Evolutionary conservation across 2,888 invertebrate species (phyloP).

Genomic region (Penaeus monodon): DNA sequence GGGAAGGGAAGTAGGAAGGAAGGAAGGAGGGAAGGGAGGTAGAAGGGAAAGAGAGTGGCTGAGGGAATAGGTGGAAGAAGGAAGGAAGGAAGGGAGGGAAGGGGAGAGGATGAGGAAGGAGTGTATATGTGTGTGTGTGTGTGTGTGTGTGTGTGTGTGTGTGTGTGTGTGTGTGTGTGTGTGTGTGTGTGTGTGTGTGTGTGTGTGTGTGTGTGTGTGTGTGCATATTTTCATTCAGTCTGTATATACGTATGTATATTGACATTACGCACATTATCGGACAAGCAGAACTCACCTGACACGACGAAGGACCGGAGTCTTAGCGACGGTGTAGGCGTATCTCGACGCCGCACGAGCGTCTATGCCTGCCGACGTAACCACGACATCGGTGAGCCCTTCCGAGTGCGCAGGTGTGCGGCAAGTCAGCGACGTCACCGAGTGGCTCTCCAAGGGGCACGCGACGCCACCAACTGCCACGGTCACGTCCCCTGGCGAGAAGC

Average conservation of each 20-base stretch:
- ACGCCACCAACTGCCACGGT: background rate
- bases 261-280: background rate
- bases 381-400: background rate
- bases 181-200: no score
- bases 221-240: background rate
- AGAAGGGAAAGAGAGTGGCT: no score
- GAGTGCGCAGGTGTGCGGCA: background rate
- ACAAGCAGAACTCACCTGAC: background rate
- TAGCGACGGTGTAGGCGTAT: background rate
- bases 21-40: no score
- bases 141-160: background rate
- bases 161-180: no score
- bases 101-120: no score
- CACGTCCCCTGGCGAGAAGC: background rate
- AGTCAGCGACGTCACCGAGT: background rate
- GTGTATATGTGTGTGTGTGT: background rate
- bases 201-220: background rate
- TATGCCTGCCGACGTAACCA: background rate
- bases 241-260: background rate
- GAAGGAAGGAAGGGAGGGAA: no score
- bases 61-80: no score
- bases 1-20: no score
- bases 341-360: background rate
- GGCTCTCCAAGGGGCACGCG: background rate
- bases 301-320: background rate